These are phyloP conservation scores for Acropternis orthonyx DNA, from an alignment of 2,797 vertebrate species.

Conservation along the genomic window DNA sequence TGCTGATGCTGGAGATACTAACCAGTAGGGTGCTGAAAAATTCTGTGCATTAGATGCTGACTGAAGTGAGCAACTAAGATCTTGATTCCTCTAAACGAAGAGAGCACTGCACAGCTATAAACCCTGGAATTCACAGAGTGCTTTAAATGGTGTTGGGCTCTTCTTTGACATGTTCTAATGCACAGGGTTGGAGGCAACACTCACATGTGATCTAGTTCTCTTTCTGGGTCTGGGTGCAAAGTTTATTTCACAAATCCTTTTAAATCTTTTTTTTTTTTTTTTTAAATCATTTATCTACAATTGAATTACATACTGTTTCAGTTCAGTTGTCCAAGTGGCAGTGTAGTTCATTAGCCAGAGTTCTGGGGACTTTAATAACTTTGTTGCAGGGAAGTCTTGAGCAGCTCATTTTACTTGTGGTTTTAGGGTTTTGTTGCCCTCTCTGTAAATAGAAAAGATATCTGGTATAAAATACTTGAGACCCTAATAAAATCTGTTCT, in stretches of 20 bases:
- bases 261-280: background rate
- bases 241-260: background rate
- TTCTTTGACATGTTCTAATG: background rate
- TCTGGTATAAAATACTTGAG: background rate
- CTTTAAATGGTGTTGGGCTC: background rate
- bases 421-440: background rate
- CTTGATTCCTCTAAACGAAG: background rate
- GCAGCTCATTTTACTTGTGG: background rate
- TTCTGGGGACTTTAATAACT: background rate
- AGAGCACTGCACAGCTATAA: background rate
- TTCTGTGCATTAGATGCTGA: background rate
- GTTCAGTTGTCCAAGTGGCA: background rate
- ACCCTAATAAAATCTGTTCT: background rate
- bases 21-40: constrained; percentile 44
- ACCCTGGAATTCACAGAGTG: background rate
- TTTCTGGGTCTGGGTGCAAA: background rate
- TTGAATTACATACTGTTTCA: background rate
- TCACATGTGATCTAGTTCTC: background rate
- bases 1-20: constrained; percentile 58
- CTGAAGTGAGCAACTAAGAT: constrained; percentile 68
- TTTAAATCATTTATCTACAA: background rate
- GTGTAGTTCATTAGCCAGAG: background rate
- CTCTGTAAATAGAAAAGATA: background rate
- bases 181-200: background rate
- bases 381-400: background rate